Percentiles rank a stretch among this genome's conserved stretches.
Evolutionary conservation across 2,888 invertebrate genomes (phyloP).

Genomic region (Cyclophora punctaria): DNA sequence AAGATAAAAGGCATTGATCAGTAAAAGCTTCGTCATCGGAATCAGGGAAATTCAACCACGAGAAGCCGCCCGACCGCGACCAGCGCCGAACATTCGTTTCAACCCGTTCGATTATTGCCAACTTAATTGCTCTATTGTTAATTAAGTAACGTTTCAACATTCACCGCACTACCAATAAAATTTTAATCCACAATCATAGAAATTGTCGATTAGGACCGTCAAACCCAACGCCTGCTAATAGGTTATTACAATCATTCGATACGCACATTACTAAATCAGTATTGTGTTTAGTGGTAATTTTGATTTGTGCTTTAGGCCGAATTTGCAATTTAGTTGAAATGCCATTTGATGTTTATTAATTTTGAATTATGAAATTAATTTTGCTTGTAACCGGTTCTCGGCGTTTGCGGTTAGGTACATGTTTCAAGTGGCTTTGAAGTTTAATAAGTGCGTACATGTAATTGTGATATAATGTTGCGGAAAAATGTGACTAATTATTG

Average conservation of each 20-base stretch:
- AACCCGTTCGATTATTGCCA: slow-evolving; percentile 33
- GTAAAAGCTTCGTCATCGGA: slow-evolving; percentile 58
- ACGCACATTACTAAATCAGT: slow-evolving; percentile 18
- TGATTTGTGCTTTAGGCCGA: slow-evolving; percentile 17
- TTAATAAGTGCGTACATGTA: too few species aligned
- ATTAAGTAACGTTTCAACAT: slow-evolving; percentile 68
- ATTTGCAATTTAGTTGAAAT: slow-evolving; percentile 18
- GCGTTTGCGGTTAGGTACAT: neutral
- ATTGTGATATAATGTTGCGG: too few species aligned
- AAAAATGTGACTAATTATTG: too few species aligned
- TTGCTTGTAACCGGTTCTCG: slow-evolving; percentile 1
- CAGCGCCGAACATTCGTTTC: slow-evolving; percentile 50
- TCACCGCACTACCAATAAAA: slow-evolving; percentile 1
- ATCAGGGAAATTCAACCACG: slow-evolving; percentile 58
- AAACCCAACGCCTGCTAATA: slow-evolving; percentile 6
- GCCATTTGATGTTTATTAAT: slow-evolving; percentile 14
- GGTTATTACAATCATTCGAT: slow-evolving; percentile 15
- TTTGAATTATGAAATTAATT: slow-evolving; percentile 6
- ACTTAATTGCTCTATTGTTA: slow-evolving; percentile 75
- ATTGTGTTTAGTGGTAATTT: slow-evolving; percentile 21
- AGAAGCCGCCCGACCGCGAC: slow-evolving; percentile 6
- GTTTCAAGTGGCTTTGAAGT: too few species aligned
- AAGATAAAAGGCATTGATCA: slow-evolving; percentile 42
- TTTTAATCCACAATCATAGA: slow-evolving; percentile 12
- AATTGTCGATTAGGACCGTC: slow-evolving; percentile 2